A percentile compares a stretch with the other conserved stretches of the same genome.
These are phyloP conservation scores for Plemyria rubiginata DNA, from an alignment of 2,888 invertebrate genomes.

Conservation along the genomic window DNA sequence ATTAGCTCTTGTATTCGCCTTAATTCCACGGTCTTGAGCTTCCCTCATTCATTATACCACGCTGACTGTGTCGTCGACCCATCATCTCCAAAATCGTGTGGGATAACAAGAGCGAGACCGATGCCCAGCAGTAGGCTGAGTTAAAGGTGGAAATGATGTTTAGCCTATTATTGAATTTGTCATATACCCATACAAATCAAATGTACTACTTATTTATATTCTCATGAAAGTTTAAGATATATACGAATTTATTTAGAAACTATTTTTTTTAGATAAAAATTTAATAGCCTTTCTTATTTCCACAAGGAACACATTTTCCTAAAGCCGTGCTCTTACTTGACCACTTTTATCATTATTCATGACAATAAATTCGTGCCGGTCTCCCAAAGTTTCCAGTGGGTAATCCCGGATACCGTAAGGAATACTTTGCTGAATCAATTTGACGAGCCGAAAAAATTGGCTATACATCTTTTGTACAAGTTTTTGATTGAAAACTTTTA, in stretches of 20 bases:
- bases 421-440: constrained; percentile 56
- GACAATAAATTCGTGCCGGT: constrained; percentile 55
- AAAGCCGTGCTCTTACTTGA: constrained; percentile 24
- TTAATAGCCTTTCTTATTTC: background rate
- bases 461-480: constrained; percentile 48
- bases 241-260: too few relatives aligned
- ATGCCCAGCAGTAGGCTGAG: too few relatives aligned
- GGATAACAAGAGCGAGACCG: too few relatives aligned
- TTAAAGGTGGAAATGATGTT: too few relatives aligned
- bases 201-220: too few relatives aligned
- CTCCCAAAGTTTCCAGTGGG: constrained; percentile 48
- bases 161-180: too few relatives aligned
- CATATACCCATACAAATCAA: too few relatives aligned
- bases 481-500: constrained; percentile 40
- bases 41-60: too few relatives aligned
- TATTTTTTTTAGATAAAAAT: background rate
- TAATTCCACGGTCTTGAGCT: too few relatives aligned
- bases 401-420: constrained; percentile 59
- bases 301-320: constrained; percentile 15
- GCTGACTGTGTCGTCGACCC: too few relatives aligned
- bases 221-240: background rate
- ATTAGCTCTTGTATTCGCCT: too few relatives aligned
- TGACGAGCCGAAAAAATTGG: constrained; percentile 47
- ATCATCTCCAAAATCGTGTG: too few relatives aligned
- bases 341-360: constrained; percentile 64